Base-by-base conservation (phyloP, 1,140 invertebrate genomes). In the Ceratina japonica region DNA sequence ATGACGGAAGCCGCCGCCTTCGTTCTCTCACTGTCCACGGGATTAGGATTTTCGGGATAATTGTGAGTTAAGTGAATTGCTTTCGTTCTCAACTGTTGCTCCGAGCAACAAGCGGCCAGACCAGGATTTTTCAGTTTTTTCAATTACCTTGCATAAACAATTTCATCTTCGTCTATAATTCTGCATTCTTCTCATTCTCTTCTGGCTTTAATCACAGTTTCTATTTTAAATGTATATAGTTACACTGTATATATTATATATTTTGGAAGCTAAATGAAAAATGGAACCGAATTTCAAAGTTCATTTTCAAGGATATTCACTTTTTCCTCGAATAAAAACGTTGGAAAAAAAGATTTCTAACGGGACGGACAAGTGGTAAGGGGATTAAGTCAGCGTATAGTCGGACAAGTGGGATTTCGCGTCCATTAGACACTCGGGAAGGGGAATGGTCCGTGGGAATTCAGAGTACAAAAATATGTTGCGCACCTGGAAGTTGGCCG, bases 61-160 rank as follows among this genome's bases (percentile, higher is more conserved):
- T 58, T 58, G 1, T n/a, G n/a, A 20, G 15, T 58, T 58, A n/a
- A 58, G 5, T 44, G 37, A 8, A 22, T 54, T 37, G n/a, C 54
- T 27, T 7, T 24, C 12, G n/a, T 64, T 27, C 13, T 24, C 12
- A 37, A 54, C 72, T 74, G 72, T 74, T 64, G 72, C 61, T 54
- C 24, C 16, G n/a, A 74, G 72, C 72, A 74, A 64, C 72, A 74
- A 61, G 59, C 72, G 59, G 63, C 64, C 61, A 12, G n/a, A 24
- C 16, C 37, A 44, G 0, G 37, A 3, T 44, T 8, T 44, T 44
- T 44, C 37, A 37, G 7, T 7, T 2, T n/a, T n/a, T n/a, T n/a
- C n/a, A n/a, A n/a, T n/a, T n/a, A n/a, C n/a, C n/a, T n/a, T n/a
- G n/a, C n/a, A n/a, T n/a, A n/a, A n/a, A n/a, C n/a, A n/a, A n/a